Evolutionary conservation across 2,888 invertebrate genomes (phyloP), one percentile per base, ranked within the genome.

Genomic region (Gandaritis pyraliata): DNA sequence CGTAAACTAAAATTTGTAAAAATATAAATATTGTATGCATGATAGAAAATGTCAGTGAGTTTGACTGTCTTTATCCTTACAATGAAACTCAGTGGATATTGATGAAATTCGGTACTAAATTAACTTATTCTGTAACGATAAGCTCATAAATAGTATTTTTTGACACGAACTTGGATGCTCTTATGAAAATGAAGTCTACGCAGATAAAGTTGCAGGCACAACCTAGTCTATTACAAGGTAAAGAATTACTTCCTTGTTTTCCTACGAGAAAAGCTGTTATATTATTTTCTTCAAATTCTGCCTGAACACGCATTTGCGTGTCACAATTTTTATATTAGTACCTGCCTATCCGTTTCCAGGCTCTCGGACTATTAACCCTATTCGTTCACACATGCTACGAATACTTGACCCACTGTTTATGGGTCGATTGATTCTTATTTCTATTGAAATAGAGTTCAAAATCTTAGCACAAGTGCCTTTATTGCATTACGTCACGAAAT

Each of bases 401-500:
- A 49, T 66, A 58, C 59, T 58, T 51, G 30, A 70, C 71, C 43
- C 43, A 56, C 48, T 50, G 12, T 23, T 74, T 65, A 8, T 33
- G 33, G 33, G 33, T 33, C 70, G 38, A 11, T 54, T 69, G 33
- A 63, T 58, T 77, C 69, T 66, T 83, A 78, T 71, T 12, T 1
- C 10, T 15, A 23, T 36, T 0, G 0, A 0, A 11, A 58, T 79
- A 79, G 70, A 74, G 73, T 65, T 45, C 30, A 67, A 65, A 72
- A 72, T 49, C 70, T 78, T 67, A 71, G 68, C 68, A 72, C 70
- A 69, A 71, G 78, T 75, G 74, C 76, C 79, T 85, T 89, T 89
- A 90, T 88, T 86, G 85, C 83, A 75, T 78, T 80, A 78, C 84
- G 86, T 87, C 90, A 89, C 90, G 90, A 83, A 86, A 78, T 83